Base-by-base conservation (phyloP, 2,888 invertebrate species). In the Lepidocyrtoides sp. region DNA sequence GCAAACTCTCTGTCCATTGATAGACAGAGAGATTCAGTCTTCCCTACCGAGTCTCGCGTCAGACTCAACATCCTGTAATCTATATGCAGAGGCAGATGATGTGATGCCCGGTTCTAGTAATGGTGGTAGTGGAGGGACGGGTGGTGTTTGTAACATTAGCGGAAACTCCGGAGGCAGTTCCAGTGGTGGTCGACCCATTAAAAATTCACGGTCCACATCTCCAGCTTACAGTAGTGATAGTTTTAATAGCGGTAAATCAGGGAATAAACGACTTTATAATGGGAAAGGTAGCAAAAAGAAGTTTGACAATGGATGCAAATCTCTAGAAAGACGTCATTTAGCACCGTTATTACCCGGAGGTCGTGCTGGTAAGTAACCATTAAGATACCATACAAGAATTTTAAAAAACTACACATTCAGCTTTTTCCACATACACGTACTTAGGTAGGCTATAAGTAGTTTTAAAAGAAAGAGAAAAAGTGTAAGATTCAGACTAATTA, bases 21-120 rank as follows among this genome's bases (percentile, higher is more conserved):
- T 95, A 94, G 96, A 96, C 93, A 94, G 96, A 92, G 96, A 95
- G 63, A 95, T 96, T 90, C 96, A 96, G 95, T 95, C 96, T 32
- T 95, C 96, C 36, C 82, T 82, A 0, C 82, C 96, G 41, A 95
- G 95, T 93, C 94, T 95, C 5, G 94, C 94, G n/a, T 93, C 93
- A 26, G 94, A 94, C 92, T 94, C 94, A 1, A 94, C 94, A 20
- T 94, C 94, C 5, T 94, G 94, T 83, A 94, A 94, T 92, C 89
- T 94, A 41, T 94, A 94, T 85, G 94, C 94, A 26, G 94, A 94
- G 89, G 94, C 94, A 57, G 94, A 94, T 63, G 93, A 94, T 93
- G 93, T 94, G 92, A 93, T 94, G 72, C 93, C 90, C 36, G 83
- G 89, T 75, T 77, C 92, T 20, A 87, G 75, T 20, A 84, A 48